Evolutionary conservation across 2,113 vertebrate species (phyloP).

Genomic region (Scolopax mira): DNA sequence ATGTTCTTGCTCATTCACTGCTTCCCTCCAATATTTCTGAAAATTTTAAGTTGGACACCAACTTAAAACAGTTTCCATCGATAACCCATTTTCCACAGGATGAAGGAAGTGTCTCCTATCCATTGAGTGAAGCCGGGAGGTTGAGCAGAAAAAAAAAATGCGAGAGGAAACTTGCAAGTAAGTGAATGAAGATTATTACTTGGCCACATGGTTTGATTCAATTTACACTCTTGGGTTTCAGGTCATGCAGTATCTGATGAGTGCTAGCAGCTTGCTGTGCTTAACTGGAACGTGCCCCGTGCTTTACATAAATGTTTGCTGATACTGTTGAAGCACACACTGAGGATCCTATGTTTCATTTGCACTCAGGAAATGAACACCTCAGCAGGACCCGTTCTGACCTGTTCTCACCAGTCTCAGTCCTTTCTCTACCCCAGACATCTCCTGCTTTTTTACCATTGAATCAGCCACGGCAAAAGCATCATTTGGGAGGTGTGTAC

Average conservation of each 20-base stretch:
- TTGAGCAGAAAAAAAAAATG: neutral
- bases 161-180: neutral
- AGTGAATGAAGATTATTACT: neutral
- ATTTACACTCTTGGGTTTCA: neutral
- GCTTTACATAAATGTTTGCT: neutral
- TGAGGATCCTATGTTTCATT: neutral
- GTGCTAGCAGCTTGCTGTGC: constrained; percentile 7
- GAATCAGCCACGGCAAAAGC: neutral
- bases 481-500: neutral
- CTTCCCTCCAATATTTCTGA: neutral
- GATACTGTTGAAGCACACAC: neutral
- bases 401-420: neutral
- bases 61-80: neutral
- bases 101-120: neutral
- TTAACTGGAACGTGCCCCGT: neutral
- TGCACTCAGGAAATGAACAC: neutral
- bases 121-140: neutral
- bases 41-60: neutral
- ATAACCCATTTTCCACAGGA: neutral
- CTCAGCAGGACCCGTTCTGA: neutral
- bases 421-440: neutral
- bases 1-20: neutral
- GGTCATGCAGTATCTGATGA: neutral
- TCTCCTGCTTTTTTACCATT: neutral
- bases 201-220: neutral